A percentile compares a stretch with the other conserved stretches of the same genome.
These are phyloP conservation scores for Cydia fagiglandana DNA, from an alignment of 1,140 invertebrate species.

Conservation along the genomic window DNA sequence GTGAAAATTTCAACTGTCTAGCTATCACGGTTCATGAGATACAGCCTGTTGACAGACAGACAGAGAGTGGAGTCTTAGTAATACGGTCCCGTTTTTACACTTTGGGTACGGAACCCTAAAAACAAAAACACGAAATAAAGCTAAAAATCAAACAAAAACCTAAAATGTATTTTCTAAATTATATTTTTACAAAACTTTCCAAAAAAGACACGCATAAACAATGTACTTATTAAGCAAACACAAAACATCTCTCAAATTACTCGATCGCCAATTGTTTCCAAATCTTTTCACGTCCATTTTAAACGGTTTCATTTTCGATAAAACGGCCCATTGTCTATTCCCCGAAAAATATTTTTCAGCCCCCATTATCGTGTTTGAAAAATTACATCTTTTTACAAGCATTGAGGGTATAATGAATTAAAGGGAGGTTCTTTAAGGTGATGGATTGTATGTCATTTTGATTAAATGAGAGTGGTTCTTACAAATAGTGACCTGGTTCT, in stretches of 20 bases:
- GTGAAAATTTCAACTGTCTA: too few species aligned
- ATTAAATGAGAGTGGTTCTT: slow-evolving; percentile 23
- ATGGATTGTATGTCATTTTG: slow-evolving; percentile 25
- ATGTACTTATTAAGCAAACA: background rate
- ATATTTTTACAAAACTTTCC: background rate
- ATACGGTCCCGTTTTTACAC: too few species aligned
- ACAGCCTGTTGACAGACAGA: too few species aligned
- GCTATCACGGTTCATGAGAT: too few species aligned
- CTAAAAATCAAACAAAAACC: too few species aligned
- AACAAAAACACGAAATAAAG: too few species aligned
- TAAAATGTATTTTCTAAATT: too few species aligned
- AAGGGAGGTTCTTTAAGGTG: background rate
- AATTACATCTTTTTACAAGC: slow-evolving; percentile 31
- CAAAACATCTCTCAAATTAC: slow-evolving; percentile 9
- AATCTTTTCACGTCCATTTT: slow-evolving; percentile 3
- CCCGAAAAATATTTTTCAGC: slow-evolving; percentile 4
- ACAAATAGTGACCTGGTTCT: slow-evolving; percentile 16
- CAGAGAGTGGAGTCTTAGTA: too few species aligned
- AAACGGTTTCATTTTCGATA: slow-evolving; percentile 23
- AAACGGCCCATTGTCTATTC: slow-evolving; percentile 19
- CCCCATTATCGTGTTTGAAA: slow-evolving; percentile 23
- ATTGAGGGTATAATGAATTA: slow-evolving; percentile 19
- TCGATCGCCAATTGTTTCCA: background rate
- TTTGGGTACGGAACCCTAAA: too few species aligned
- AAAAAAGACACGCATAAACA: background rate